phyloP scores from a whole-genome alignment of 2,797 vertebrate species.

The Octomys mimax region DNA sequence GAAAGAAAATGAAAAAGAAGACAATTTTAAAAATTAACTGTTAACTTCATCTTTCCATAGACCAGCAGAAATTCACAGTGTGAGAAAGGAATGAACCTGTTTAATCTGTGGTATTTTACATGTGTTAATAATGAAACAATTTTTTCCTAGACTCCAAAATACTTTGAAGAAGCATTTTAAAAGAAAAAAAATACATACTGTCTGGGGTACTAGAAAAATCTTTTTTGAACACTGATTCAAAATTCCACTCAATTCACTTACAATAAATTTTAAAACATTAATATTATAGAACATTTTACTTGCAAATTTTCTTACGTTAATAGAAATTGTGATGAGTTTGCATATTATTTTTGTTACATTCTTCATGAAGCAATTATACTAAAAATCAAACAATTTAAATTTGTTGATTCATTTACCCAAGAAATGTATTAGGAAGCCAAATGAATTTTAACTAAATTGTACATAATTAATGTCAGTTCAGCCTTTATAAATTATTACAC shows the following conservation, averaged over 20 bases:
- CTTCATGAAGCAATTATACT: neutral
- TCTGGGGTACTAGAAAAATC: neutral
- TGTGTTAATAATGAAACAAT: neutral
- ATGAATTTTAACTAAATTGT: neutral
- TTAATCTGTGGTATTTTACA: neutral
- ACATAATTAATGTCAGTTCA: neutral
- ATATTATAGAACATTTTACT: neutral
- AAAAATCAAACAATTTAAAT: neutral
- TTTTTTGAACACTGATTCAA: neutral
- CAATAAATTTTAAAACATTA: neutral
- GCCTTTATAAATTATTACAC: neutral
- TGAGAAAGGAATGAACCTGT: no score
- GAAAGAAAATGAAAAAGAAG: no score
- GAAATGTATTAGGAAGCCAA: neutral
- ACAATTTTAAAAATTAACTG: no score
- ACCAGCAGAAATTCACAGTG: no score
- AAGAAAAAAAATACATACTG: neutral
- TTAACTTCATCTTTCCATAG: no score
- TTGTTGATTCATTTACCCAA: neutral
- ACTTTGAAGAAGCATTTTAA: neutral
- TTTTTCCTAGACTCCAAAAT: neutral
- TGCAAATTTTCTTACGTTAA: slow-evolving; percentile 14
- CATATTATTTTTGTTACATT: neutral
- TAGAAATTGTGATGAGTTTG: neutral
- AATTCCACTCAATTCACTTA: neutral